Evolutionary conservation across 1,140 invertebrate genomes (phyloP).

Genomic region (Ladona fulva): DNA sequence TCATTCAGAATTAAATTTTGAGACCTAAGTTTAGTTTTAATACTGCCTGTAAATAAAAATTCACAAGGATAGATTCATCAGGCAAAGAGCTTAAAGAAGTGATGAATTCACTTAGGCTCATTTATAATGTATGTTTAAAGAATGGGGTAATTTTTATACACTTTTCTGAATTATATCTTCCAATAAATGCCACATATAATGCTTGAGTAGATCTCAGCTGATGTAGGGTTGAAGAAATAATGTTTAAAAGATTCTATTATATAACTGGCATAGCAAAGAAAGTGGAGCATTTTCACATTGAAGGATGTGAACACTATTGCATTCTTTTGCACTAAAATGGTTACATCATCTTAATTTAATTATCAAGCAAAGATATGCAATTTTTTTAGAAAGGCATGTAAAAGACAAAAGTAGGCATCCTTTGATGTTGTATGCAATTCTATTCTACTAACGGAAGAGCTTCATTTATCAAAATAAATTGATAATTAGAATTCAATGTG

Average conservation of each 20-base stretch:
- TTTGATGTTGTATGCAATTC: not conserved
- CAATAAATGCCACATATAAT: not conserved
- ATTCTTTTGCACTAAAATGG: not conserved
- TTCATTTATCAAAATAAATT: not conserved
- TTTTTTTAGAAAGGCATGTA: not conserved
- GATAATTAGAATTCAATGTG: not conserved
- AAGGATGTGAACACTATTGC: not conserved
- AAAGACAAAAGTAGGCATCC: not conserved
- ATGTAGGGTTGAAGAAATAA: not conserved
- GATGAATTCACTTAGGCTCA: not conserved
- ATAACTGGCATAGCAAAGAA: not conserved
- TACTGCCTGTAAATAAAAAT: no score
- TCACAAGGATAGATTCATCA: not conserved
- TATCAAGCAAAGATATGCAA: not conserved
- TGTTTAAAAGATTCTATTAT: not conserved
- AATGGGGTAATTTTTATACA: constrained; percentile 2
- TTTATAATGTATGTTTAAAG: not conserved
- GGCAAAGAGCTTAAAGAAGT: not conserved
- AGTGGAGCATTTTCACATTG: not conserved
- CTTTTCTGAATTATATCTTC: constrained; percentile 1
- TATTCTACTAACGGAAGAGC: not conserved
- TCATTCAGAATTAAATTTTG: no score
- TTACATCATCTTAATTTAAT: not conserved
- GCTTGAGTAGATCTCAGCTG: not conserved
- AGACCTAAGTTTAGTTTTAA: no score